Base-by-base conservation (phyloP, 1,140 invertebrate genomes). In the Fopius arisanus region DNA sequence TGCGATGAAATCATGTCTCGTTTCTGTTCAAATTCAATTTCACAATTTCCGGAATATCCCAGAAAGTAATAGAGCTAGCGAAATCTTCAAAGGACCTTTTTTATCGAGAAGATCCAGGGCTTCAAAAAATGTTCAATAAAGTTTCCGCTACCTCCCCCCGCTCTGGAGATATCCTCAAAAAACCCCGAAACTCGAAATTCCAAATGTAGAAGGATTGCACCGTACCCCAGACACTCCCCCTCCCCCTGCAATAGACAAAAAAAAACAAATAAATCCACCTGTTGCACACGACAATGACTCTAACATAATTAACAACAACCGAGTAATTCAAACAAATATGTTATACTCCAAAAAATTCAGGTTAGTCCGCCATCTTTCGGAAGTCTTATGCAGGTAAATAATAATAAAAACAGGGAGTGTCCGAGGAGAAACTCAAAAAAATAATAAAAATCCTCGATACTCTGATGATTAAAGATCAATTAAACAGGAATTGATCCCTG, bases 331-430 rank as follows among this genome's bases (percentile, higher is more conserved):
- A 48, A 48, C 14, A 1, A 48, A 48, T 19, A 33, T 33, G 31
- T 33, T 33, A 9, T 48, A n/a, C 23, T 54, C 23, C 23, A 7
- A 19, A 3, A 19, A 54, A 21, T 54, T 21, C 10, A 59, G 23
- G 54, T 72, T 12, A 26, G 7, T 31, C 71, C 71, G 71, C 71
- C 71, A 73, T 73, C 63, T 73, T 73, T 67, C 23, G 23, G 31
- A 29, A 51, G 40, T 29, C 40, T 40, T 29, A 14, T 7, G 41
- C 19, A 41, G 14, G 21, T 48, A 48, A 67, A 73, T 73, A 66
- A 67, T 54, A 73, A 73, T 73, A 73, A 67, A 73, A 73, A 73
- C 63, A 67, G 71, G 71, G 71, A 73, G 71, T 73, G 71, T 19
- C 70, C 71, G 26, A 41, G 26, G 14, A 73, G 16, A 54, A 63